Evolutionary conservation across 2,797 vertebrate species (phyloP), one percentile per base, ranked within the genome.

Genomic region (Spea hammondii): DNA sequence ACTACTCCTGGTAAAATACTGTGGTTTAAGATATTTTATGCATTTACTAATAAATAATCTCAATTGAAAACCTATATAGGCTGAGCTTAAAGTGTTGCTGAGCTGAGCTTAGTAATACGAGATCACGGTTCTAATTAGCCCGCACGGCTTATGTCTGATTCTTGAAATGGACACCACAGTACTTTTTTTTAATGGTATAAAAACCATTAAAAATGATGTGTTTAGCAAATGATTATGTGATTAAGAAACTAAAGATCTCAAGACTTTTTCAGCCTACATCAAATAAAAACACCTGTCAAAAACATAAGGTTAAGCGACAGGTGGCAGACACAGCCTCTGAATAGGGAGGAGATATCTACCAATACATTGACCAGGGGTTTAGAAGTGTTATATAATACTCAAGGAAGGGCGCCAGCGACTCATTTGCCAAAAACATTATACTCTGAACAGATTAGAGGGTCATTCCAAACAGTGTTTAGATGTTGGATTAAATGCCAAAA

Each of bases 151-250:
- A 48, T 54, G 9, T 60, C 65, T 76, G 68, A 65, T 9, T 1
- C 46, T 55, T 17, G 11, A 13, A 48, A 62, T 81, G 47, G 57
- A 72, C 59, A 32, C n/a, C 68, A 51, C 44, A 32, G 65, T 50
- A 7, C 65, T 72, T 67, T 60, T 14, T 51, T 60, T 68, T 60
- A 44, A 72, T 13, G 46, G 74, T 53, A 76, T 13, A 32, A 70
- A 67, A 81, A 49, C 70, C 50, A 77, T 81, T 68, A 59, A 82
- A 32, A 45, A 70, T 65, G 79, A 77, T 75, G 73, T 73, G 70
- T 77, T 77, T 77, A 55, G 14, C n/a, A 72, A 81, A 77, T 77
- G 53, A 76, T 81, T 80, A 72, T 81, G 79, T 72, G 70, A 82
- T 82, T 77, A 74, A 68, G 54, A 44, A 5, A 54, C 8, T 10